Percentiles rank a stretch among this genome's conserved stretches.
phyloP scores from a whole-genome alignment of 2,888 invertebrate genomes.

The Criorhina ranunculi region DNA sequence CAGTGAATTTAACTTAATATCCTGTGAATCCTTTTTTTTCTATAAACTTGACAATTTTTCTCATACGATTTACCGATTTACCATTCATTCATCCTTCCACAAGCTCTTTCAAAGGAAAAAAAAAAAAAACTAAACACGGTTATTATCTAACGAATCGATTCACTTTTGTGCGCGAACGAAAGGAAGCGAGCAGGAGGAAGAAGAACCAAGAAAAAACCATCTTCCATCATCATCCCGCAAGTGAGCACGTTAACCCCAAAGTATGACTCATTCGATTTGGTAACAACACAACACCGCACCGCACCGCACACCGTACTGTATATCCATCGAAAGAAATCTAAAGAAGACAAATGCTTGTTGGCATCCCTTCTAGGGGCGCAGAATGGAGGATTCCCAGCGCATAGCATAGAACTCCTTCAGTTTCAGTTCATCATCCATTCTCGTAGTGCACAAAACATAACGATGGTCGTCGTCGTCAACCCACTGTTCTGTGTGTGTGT shows the following conservation, averaged over 20 bases:
- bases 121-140: slow-evolving; percentile 55
- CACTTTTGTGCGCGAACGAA: slow-evolving; percentile 49
- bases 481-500: no score
- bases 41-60: slow-evolving; percentile 66
- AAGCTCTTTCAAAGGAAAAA: slow-evolving; percentile 19
- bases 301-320: slow-evolving; percentile 17
- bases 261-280: slow-evolving; percentile 75
- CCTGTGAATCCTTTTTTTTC: slow-evolving; percentile 43
- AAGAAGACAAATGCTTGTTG: slow-evolving; percentile 71
- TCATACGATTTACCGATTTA: slow-evolving; percentile 56
- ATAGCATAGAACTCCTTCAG: slow-evolving; percentile 60
- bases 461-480: slow-evolving; percentile 60
- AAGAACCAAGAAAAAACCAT: slow-evolving; percentile 39
- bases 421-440: slow-evolving; percentile 58
- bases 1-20: slow-evolving; percentile 53
- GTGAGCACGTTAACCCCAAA: slow-evolving; percentile 75
- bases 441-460: slow-evolving; percentile 49
- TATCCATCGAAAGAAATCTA: slow-evolving; percentile 23
- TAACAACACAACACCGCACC: slow-evolving; percentile 18
- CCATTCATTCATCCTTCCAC: slow-evolving; percentile 23
- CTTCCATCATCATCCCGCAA: slow-evolving; percentile 66
- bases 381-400: slow-evolving; percentile 39
- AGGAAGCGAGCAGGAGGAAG: slow-evolving; percentile 42
- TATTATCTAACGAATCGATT: slow-evolving; percentile 76
- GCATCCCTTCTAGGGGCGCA: slow-evolving; percentile 54